Evolutionary conservation across 23 tunicate genomes (phyloP), one percentile per base, ranked within the genome.

Genomic region (Halocynthia roretzi): DNA sequence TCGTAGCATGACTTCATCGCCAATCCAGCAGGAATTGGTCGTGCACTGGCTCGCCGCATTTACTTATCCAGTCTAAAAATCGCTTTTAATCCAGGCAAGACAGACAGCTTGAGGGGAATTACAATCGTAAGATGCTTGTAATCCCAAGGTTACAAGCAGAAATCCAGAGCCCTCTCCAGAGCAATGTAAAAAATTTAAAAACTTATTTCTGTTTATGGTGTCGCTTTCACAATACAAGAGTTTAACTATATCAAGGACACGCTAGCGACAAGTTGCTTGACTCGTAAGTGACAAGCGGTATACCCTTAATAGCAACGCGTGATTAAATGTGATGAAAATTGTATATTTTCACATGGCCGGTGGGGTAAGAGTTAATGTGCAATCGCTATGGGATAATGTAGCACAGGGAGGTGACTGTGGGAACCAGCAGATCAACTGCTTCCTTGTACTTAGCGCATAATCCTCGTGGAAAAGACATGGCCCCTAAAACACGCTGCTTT

Each of bases 61-160:
- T 31, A 31, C 44, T 31, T 31, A 31, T 31, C 44, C 44, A 31
- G 44, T 31, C 44, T 31, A 31, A 31, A 65, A 65, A 5, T 65
- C 10, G 70, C 31, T 10, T 11, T 65, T 65, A 65, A 65, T 65
- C 70, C 70, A 65, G 19, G 31, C 70, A 48, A 48, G 19, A 20
- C 70, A 65, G 22, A 65, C 22, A 20, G 70, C 70, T 48, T 65
- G 31, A 50, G 78, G 60, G 19, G 78, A 20, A 74, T 74, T 74
- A 74, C 22, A 64, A 19, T 54, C 56, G 78, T 74, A 74, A 74
- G 78, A 53, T 22, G 78, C 44, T 74, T 74, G 78, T 74, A 74
- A 74, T 74, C 78, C 62, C 11, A 54, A 8, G 23, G 12, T 54
- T 52, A 74, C 78, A 50, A 67, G 11, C 5, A 31, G 44, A 31